These are phyloP conservation scores for Alcis repandata DNA, from an alignment of 2,888 invertebrate genomes.

Conservation along the genomic window DNA sequence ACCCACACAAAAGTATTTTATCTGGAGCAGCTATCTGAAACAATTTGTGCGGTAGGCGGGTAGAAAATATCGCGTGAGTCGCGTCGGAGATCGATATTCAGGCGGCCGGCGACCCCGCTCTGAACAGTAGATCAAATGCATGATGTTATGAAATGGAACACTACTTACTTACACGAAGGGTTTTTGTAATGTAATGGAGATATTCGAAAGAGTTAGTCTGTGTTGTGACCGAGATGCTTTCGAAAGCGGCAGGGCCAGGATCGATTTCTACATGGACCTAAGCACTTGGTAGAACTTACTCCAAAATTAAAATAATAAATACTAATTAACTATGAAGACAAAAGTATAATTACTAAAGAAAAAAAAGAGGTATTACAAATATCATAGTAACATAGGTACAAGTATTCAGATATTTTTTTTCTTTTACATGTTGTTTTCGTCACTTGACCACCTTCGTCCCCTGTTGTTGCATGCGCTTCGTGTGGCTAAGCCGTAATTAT, in stretches of 20 bases:
- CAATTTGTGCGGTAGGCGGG: conserved; percentile 55
- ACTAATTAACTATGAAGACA: neutral
- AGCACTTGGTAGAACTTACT: neutral
- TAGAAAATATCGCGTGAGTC: conserved; percentile 67
- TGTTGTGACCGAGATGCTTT: neutral
- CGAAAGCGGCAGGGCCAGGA: neutral
- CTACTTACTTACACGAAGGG: conserved; percentile 1
- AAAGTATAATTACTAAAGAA: neutral
- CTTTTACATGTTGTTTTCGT: too few relatives aligned
- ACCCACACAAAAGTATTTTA: conserved; percentile 41
- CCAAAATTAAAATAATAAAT: neutral
- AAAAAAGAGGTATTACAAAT: too few relatives aligned
- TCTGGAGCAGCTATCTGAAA: conserved; percentile 54
- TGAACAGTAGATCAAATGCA: conserved; percentile 48
- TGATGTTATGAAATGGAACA: conserved; percentile 35
- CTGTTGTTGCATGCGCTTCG: too few relatives aligned
- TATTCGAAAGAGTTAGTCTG: neutral
- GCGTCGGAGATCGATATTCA: conserved; percentile 68
- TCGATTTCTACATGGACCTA: neutral
- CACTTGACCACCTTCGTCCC: too few relatives aligned
- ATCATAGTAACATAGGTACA: too few relatives aligned
- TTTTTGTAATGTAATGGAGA: neutral
- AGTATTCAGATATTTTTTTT: too few relatives aligned
- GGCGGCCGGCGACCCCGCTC: conserved; percentile 66
- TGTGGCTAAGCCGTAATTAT: too few relatives aligned